A percentile compares a stretch with the other conserved stretches of the same genome.
phyloP scores from a whole-genome alignment of 2,113 vertebrate species.

The Chamaetylas fuelleborni region DNA sequence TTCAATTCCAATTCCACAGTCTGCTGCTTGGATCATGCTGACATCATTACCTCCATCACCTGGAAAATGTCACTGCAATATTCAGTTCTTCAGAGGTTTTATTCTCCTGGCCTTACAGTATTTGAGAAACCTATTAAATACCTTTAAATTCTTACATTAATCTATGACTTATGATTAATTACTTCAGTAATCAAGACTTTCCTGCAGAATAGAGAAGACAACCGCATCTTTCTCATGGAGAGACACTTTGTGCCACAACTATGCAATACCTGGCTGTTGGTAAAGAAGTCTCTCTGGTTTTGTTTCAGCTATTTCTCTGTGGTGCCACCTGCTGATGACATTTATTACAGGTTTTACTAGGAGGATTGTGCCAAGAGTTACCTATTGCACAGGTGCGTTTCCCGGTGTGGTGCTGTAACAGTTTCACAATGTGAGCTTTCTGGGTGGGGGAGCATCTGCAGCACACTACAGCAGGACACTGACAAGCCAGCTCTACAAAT shows the following conservation, averaged over 20 bases:
- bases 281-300: background rate
- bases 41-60: conserved; percentile 98
- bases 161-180: background rate
- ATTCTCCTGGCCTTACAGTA: background rate
- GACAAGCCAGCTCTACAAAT: conserved; percentile 94
- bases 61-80: conserved; percentile 56
- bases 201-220: background rate
- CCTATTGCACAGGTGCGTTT: conserved; percentile 93
- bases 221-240: background rate
- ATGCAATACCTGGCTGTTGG: background rate
- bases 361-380: conserved; percentile 45
- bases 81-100: background rate
- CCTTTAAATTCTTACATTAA: background rate
- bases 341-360: background rate
- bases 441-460: conserved; percentile 97
- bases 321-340: background rate
- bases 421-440: conserved; percentile 91
- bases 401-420: conserved; percentile 88
- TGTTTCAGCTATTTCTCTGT: background rate
- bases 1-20: conserved; percentile 88
- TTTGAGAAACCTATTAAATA: background rate
- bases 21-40: conserved; percentile 98
- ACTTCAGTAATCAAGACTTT: background rate
- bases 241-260: background rate
- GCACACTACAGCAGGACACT: conserved; percentile 96